These are phyloP conservation scores for Zootoca vivipara DNA, from an alignment of 2,113 vertebrate genomes.

Conservation along the genomic window DNA sequence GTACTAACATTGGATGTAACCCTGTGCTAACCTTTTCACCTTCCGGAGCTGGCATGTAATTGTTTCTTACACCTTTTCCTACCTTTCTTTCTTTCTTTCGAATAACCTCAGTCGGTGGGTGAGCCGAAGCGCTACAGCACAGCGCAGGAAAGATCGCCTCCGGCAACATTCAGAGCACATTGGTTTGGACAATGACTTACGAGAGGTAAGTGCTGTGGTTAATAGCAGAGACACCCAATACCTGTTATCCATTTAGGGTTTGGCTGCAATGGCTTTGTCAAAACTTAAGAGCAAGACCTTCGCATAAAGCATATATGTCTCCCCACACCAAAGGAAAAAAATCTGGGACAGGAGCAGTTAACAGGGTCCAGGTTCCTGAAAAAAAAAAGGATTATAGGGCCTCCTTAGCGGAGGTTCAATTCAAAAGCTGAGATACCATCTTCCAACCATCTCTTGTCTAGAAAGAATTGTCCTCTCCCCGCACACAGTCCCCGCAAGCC, in stretches of 20 bases:
- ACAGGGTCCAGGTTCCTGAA: not conserved
- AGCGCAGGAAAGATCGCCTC: conserved; percentile 84
- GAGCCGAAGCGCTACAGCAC: conserved; percentile 82
- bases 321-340: not conserved
- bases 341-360: not conserved
- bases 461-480: not conserved
- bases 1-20: no score
- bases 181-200: conserved; percentile 85
- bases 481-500: not conserved
- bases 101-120: conserved; percentile 82
- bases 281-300: not conserved
- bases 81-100: not conserved
- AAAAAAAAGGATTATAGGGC: not conserved
- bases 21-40: no score
- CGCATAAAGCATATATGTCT: not conserved
- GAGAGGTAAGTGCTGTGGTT: conserved; percentile 80
- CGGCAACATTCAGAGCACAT: conserved; percentile 84
- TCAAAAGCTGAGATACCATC: not conserved
- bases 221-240: not conserved
- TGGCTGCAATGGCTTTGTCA: not conserved
- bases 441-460: not conserved
- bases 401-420: not conserved
- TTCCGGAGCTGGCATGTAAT: no score
- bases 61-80: not conserved
- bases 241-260: not conserved